Base-by-base conservation (phyloP, 2,888 invertebrate species). In the Spatulosminthurus flaviceps region DNA sequence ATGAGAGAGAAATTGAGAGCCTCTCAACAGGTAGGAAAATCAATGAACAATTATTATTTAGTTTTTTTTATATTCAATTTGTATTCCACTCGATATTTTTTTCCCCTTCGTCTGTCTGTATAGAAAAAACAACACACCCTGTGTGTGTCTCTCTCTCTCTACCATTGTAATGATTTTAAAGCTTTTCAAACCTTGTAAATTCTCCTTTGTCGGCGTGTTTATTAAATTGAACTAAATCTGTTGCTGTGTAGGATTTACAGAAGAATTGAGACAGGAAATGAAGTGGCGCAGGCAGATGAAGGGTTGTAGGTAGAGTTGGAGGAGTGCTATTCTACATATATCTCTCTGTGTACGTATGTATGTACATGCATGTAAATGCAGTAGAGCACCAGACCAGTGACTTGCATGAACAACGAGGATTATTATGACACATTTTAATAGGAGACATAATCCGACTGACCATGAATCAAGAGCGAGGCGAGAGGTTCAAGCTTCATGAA, bases 1-100 rank as follows among this genome's bases (percentile, higher is more conserved):
- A 51, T 51, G 51, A 51, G n/a, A 51, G 51, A 51, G 51, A 51
- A 51, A 51, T 51, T 51, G 51, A n/a, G n/a, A 51, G 16, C 51
- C 51, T 51, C 19, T 11, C 51, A n/a, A 51, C n/a, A 51, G 16
- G 51, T n/a, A 51, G 19, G 2, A 51, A 51, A 19, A 51, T 51
- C 51, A 51, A 51, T 51, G 16, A 13, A n/a, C 51, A 19, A 13
- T 51, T 51, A 19, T 13, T n/a, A n/a, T n/a, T n/a, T n/a, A n/a
- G n/a, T n/a, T n/a, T n/a, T n/a, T n/a, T n/a, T n/a, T n/a, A n/a
- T n/a, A n/a, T n/a, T n/a, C n/a, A 51, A n/a, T 51, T n/a, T 51
- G 5, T 51, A 51, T 51, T 51, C n/a, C 19, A 4, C 4, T 51
- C 16, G 51, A 19, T 51, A 51, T 51, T 51, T 19, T 2, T 19